These are phyloP conservation scores for Anoplolepis gracilipes DNA, from an alignment of 1,140 invertebrate species.

Conservation along the genomic window DNA sequence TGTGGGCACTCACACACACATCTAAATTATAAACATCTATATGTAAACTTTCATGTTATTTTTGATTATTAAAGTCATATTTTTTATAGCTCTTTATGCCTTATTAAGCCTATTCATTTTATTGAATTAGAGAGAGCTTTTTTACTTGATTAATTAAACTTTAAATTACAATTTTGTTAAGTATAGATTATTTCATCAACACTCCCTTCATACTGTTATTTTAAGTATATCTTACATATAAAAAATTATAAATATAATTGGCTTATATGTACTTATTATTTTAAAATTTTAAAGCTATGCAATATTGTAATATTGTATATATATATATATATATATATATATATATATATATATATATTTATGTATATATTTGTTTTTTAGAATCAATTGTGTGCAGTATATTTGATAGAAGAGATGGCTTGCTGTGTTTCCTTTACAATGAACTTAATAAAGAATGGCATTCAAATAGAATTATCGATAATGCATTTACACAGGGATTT, in stretches of 20 bases:
- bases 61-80: no score
- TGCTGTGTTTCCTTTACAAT: slow-evolving; percentile 69
- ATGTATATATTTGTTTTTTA: slow-evolving; percentile 55
- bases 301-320: slow-evolving; percentile 2
- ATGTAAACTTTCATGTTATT: no score
- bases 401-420: slow-evolving; percentile 66
- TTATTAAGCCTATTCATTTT: no score
- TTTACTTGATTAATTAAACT: no score
- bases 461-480: slow-evolving; percentile 27
- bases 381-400: slow-evolving; percentile 69
- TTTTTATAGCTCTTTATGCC: no score
- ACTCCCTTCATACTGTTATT: background rate
- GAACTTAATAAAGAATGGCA: no score
- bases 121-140: no score
- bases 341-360: slow-evolving; percentile 12
- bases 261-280: background rate
- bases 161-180: background rate
- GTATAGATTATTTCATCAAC: background rate
- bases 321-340: slow-evolving; percentile 1
- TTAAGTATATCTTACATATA: background rate
- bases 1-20: no score
- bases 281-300: background rate
- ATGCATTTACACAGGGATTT: slow-evolving; percentile 69
- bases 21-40: no score
- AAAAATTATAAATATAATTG: background rate